These are phyloP conservation scores for Caenorhabditis brenneri DNA, from an alignment of 1,140 invertebrate genomes.

Conservation along the genomic window DNA sequence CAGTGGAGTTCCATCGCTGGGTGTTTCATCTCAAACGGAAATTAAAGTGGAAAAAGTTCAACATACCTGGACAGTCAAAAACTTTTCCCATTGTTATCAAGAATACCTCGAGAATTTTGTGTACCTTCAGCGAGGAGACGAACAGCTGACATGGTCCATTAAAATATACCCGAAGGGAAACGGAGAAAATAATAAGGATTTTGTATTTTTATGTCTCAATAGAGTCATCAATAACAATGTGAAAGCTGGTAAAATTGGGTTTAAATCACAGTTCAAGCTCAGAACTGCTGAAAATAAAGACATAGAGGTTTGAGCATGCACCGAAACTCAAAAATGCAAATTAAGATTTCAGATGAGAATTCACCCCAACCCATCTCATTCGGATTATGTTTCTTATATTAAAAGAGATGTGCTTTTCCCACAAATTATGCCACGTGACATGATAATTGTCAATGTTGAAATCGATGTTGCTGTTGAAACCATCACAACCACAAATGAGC, in stretches of 20 bases:
- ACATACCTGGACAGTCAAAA: constrained; percentile 70
- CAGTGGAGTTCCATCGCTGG: background rate
- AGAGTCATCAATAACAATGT: constrained; percentile 57
- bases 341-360: constrained; percentile 63
- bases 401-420: constrained; percentile 70
- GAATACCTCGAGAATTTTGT: constrained; percentile 71
- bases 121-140: constrained; percentile 64
- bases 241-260: constrained; percentile 64
- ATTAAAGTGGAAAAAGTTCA: constrained; percentile 65
- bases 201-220: constrained; percentile 70
- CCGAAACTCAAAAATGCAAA: background rate
- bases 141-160: constrained; percentile 69
- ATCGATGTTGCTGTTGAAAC: constrained; percentile 71
- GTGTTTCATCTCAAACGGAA: constrained; percentile 69
- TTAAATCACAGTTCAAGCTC: constrained; percentile 69
- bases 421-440: constrained; percentile 67
- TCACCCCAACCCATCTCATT: constrained; percentile 70
- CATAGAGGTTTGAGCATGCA: constrained; percentile 59
- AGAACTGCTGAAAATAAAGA: constrained; percentile 69
- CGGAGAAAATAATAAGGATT: constrained; percentile 70
- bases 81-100: constrained; percentile 62
- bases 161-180: constrained; percentile 71
- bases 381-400: constrained; percentile 71
- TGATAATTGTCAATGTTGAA: constrained; percentile 69
- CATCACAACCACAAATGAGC: constrained; percentile 63